Base-by-base conservation (phyloP, 2,888 invertebrate genomes). In the Mesoligia furuncula region DNA sequence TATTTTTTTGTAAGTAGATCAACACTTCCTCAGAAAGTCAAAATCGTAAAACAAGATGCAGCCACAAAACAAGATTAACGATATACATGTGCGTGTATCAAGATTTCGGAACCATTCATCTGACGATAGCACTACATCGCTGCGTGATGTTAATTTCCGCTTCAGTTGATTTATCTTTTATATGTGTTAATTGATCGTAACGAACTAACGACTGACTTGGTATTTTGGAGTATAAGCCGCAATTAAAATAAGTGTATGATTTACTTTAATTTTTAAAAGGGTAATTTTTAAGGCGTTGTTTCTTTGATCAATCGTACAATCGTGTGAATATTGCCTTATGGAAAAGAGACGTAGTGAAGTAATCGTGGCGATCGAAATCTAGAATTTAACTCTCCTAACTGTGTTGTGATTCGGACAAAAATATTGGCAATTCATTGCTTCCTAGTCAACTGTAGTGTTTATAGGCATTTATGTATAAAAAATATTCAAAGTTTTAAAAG, bases 71-170 rank as follows among this genome's bases (percentile, higher is more conserved):
- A 27, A 80, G 68, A 87, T 85, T 73, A 75, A 77, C 51, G 79
- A 75, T 36, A 68, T 48, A 73, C 9, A 31, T 68, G 65, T 67
- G 48, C 79, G 59, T 59, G 70, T 76, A 80, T 88, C 87, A 76
- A 83, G 86, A 86, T 84, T 81, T 80, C 66, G 73, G 76, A 72
- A 83, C 79, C 81, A 51, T 66, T 75, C 45, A 64, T 59, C 64
- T 72, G 42, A 45, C 15, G 84, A 84, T 84, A 85, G 79, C 77
- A 77, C n/a, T n/a, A n/a, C 67, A 69, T 78, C 81, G 67, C 51
- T 62, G 68, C 67, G 75, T 80, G 88, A 88, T 82, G 79, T 87
- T 83, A 82, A 88, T 88, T 88, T 88, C 88, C 88, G 87, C 76
- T 74, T 66, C 77, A 79, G 68, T 74, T 81, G 80, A 87, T 86